A percentile compares a stretch with the other conserved stretches of the same genome.
Evolutionary conservation across 2,113 vertebrate species (phyloP).

Genomic region (Tragelaphus strepsiceros): DNA sequence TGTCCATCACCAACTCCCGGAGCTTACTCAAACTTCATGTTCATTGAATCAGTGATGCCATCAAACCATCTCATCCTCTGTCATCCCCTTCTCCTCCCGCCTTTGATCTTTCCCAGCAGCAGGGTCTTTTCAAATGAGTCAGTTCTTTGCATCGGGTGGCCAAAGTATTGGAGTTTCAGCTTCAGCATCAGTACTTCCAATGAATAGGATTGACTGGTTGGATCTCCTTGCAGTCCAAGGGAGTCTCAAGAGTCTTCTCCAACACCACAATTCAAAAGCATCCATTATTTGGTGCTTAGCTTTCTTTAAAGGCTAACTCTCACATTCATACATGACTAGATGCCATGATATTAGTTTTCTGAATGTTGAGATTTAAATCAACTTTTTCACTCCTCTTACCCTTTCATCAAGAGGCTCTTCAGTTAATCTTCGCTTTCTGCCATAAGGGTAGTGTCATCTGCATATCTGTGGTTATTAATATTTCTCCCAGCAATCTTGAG

Average conservation of each 20-base stretch:
- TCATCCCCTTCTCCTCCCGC: fast-evolving
- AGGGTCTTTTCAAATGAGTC: not conserved
- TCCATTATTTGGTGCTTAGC: not conserved
- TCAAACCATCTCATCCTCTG: not conserved
- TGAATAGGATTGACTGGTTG: not conserved
- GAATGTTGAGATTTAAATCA: not conserved
- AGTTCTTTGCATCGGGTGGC: not conserved
- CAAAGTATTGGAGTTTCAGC: not conserved
- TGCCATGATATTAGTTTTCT: not conserved
- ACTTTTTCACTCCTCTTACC: not conserved
- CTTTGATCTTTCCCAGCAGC: not conserved
- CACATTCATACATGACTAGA: not conserved
- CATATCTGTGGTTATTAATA: not conserved
- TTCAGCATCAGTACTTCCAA: not conserved
- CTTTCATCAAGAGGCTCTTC: not conserved
- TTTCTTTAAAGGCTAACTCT: not conserved
- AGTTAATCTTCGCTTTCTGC: not conserved
- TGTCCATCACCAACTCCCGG: not conserved
- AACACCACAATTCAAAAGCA: not conserved
- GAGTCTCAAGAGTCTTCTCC: not conserved
- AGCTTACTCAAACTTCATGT: not conserved
- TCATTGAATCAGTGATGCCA: not conserved
- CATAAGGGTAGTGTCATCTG: not conserved
- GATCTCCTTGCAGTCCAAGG: not conserved
- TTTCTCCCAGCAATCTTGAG: not conserved